Evolutionary conservation across 2,888 invertebrate species (phyloP).

Genomic region (Ceraclea dissimilis): DNA sequence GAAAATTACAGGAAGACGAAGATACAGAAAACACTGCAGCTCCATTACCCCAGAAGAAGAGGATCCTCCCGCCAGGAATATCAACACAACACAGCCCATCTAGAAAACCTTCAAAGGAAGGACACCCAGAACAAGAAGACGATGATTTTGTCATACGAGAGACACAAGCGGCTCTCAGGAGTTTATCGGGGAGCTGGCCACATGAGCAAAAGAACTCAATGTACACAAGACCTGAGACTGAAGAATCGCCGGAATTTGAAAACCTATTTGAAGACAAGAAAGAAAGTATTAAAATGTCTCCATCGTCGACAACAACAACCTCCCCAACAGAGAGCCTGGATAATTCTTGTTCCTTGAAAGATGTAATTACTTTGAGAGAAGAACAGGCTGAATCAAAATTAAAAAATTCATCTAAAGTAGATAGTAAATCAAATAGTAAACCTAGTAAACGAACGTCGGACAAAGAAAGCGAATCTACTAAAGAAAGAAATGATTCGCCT

Average conservation of each 20-base stretch:
- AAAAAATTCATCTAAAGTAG: conserved; percentile 23
- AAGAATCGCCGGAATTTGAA: conserved; percentile 74
- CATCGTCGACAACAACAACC: conserved; percentile 57
- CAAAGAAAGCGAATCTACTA: conserved; percentile 31
- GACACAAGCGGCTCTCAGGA: conserved; percentile 80
- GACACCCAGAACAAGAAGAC: conserved; percentile 50
- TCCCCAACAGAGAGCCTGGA: conserved; percentile 51
- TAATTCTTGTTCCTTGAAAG: conserved; percentile 57
- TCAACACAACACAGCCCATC: conserved; percentile 38
- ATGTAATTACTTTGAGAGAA: conserved; percentile 50
- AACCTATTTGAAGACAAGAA: conserved; percentile 80
- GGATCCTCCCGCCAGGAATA: conserved; percentile 35
- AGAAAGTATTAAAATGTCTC: conserved; percentile 53
- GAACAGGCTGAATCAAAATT: conserved; percentile 31
- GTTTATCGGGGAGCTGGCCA: conserved; percentile 80
- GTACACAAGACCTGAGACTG: conserved; percentile 61
- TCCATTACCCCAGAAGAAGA: conserved; percentile 53
- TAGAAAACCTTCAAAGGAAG: conserved; percentile 31
- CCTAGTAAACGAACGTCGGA: conserved; percentile 32
- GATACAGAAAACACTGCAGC: conserved; percentile 36
- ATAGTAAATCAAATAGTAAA: conserved; percentile 26
- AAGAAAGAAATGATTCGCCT: conserved; percentile 30
- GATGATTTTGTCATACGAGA: conserved; percentile 80
- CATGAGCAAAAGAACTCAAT: conserved; percentile 56
- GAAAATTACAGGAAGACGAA: conserved; percentile 36